phyloP scores from a whole-genome alignment of 2,888 invertebrate genomes.

The Agrotis puta region DNA sequence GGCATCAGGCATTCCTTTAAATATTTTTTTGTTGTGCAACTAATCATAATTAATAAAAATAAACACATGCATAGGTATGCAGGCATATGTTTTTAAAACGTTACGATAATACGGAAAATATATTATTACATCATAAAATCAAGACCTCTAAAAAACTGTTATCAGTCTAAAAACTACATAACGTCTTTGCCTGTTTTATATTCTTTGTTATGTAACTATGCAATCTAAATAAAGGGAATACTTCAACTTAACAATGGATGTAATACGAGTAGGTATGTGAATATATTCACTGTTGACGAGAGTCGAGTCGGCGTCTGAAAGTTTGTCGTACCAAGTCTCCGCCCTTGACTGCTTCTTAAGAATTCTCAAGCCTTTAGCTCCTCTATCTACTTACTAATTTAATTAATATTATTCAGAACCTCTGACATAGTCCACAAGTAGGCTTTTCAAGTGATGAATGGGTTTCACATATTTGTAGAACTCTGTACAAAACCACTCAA shows the following conservation, averaged over 20 bases:
- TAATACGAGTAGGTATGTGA: slow-evolving; percentile 17
- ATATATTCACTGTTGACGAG: slow-evolving; percentile 59
- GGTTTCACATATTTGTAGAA: slow-evolving; percentile 43
- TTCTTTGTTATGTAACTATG: background rate
- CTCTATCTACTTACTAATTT: slow-evolving; percentile 68
- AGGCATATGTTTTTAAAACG: too few relatives aligned
- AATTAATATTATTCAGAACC: slow-evolving; percentile 69
- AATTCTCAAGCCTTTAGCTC: slow-evolving; percentile 61
- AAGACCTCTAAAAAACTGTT: background rate
- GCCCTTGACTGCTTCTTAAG: slow-evolving; percentile 64
- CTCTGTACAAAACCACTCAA: slow-evolving; percentile 46
- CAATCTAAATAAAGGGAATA: background rate
- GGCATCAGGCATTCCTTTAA: too few relatives aligned
- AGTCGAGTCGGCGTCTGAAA: slow-evolving; percentile 59
- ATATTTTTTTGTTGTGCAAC: too few relatives aligned
- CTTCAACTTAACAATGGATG: background rate
- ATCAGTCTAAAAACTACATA: background rate
- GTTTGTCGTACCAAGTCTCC: slow-evolving; percentile 51
- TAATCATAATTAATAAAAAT: too few relatives aligned
- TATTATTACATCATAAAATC: background rate
- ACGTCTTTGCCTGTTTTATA: background rate
- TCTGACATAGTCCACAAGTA: slow-evolving; percentile 53
- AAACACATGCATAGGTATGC: too few relatives aligned
- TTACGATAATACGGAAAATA: background rate
- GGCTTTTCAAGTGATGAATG: slow-evolving; percentile 46